phyloP scores from a whole-genome alignment of 2,113 vertebrate species.

The Thoracochromis brauschi region DNA sequence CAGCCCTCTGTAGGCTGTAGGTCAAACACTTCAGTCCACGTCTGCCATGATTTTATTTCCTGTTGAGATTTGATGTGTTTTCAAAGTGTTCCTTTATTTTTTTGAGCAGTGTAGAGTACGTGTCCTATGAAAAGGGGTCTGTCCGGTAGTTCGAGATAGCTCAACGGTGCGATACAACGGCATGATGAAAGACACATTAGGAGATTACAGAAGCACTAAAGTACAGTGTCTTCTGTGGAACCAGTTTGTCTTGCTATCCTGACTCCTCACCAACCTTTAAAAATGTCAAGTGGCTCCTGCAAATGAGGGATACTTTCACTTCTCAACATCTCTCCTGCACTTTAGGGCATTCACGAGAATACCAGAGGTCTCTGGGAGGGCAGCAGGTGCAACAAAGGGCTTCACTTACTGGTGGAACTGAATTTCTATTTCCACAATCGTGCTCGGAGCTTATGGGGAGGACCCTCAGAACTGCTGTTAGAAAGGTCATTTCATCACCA shows the following conservation, averaged over 20 bases:
- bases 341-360: conserved; percentile 30
- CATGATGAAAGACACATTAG: neutral
- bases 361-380: conserved; percentile 44
- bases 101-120: neutral
- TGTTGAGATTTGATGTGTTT: neutral
- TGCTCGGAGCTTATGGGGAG: neutral
- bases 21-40: neutral
- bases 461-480: neutral
- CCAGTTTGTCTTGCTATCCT: conserved; percentile 23
- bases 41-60: neutral
- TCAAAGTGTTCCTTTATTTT: neutral
- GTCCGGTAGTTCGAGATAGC: neutral
- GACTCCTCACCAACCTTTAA: conserved; percentile 48
- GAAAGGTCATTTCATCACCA: neutral
- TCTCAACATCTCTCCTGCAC: neutral
- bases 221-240: neutral
- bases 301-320: conserved; percentile 37
- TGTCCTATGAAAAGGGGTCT: neutral
- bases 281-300: conserved; percentile 59
- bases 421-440: neutral
- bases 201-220: neutral
- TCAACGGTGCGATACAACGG: neutral
- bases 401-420: neutral
- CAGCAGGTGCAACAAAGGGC: neutral
- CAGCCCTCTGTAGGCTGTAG: neutral